phyloP scores from a whole-genome alignment of 92 coral and sea anemone species.

The Zoanthus sociatus region DNA sequence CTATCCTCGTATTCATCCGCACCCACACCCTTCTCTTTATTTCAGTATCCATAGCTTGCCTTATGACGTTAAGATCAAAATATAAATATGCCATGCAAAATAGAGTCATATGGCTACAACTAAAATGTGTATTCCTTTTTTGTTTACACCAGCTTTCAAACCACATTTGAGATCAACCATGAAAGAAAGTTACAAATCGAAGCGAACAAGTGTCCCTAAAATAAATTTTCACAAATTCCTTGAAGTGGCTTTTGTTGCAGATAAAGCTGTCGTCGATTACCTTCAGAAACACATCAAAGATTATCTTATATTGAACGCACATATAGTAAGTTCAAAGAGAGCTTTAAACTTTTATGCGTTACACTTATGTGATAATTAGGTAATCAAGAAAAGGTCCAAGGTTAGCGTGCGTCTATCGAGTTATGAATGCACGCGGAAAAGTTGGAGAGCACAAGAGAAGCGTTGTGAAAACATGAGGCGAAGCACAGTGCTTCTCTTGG shows the following conservation, averaged over 20 bases:
- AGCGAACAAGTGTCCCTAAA: background rate
- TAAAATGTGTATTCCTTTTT: no score
- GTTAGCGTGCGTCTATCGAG: no score
- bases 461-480: no score
- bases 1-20: no score
- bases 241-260: slow-evolving; percentile 33
- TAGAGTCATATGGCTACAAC: no score
- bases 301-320: slow-evolving; percentile 19
- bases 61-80: no score
- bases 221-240: background rate
- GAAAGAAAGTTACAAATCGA: background rate
- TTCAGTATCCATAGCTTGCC: no score
- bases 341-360: background rate
- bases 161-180: background rate
- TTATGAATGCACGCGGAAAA: no score
- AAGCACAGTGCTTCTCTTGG: no score
- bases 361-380: background rate
- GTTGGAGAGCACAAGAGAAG: no score
- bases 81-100: no score
- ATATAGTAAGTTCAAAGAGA: slow-evolving; percentile 3
- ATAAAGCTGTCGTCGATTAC: background rate
- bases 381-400: background rate
- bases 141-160: background rate
- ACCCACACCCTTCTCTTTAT: no score
- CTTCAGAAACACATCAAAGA: background rate